Percentiles rank a stretch among this genome's conserved stretches.
phyloP scores from a whole-genome alignment of 2,113 vertebrate genomes.

The Antechinus stuartii region DNA sequence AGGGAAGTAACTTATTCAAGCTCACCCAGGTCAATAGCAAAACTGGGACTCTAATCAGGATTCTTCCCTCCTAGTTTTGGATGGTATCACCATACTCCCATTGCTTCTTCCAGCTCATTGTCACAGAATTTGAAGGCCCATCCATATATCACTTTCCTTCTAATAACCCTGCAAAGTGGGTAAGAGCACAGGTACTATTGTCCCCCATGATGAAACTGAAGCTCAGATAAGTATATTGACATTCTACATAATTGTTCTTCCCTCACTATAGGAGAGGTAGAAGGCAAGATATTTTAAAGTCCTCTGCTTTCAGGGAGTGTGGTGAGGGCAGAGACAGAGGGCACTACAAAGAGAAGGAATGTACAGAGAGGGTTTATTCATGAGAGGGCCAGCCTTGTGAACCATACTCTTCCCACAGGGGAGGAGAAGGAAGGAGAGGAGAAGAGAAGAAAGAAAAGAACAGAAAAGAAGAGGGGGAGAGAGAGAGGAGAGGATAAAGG shows the following conservation, averaged over 20 bases:
- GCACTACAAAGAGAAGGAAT: background rate
- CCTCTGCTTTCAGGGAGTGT: background rate
- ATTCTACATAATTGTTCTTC: background rate
- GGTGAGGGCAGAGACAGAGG: background rate
- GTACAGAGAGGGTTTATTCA: background rate
- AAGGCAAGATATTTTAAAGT: background rate
- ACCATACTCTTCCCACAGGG: background rate
- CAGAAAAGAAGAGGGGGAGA: too few relatives aligned
- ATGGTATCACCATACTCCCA: background rate
- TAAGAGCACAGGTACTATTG: background rate
- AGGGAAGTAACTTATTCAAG: background rate
- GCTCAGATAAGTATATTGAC: background rate
- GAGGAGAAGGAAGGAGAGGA: background rate
- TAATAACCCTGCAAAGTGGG: too few relatives aligned
- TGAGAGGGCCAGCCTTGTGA: background rate
- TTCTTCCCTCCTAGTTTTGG: background rate
- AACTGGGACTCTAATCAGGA: background rate
- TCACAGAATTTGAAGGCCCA: too few relatives aligned
- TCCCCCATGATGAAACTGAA: background rate
- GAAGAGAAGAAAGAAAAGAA: background rate
- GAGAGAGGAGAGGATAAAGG: fast-evolving
- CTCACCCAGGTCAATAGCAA: background rate
- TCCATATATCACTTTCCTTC: background rate
- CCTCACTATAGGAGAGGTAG: background rate
- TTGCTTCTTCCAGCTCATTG: background rate